Conservation (phyloP, 2,888 invertebrate species). For the Ryuthela nishihirai region DNA sequence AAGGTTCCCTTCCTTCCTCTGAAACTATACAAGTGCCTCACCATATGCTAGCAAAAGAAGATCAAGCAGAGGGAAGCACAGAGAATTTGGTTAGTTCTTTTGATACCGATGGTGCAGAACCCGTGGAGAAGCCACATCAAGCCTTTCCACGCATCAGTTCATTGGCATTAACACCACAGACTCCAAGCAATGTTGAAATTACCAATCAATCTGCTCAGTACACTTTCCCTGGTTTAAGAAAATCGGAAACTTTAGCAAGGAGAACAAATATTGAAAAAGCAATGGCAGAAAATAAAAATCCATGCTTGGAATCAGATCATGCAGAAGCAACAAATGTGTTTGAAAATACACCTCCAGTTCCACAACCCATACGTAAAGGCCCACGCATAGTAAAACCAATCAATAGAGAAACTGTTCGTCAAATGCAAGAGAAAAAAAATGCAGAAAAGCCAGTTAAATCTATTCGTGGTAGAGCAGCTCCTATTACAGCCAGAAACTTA, state of each 20-base stretch:
- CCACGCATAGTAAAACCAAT: conserved; percentile 57
- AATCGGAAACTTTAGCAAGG: too few relatives aligned
- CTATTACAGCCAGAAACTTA: conserved; percentile 7
- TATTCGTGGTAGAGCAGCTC: conserved; percentile 17
- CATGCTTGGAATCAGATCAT: conserved; percentile 6
- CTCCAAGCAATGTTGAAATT: background rate
- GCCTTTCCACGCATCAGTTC: conserved; percentile 11
- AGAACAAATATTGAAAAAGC: conserved; percentile 18
- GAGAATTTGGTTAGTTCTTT: conserved; percentile 33
- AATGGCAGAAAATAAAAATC: conserved; percentile 2
- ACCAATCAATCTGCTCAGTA: conserved; percentile 3
- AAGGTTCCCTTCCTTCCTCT: conserved; percentile 34
- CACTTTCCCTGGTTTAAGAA: background rate
- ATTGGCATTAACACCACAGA: conserved; percentile 16
- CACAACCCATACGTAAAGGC: conserved; percentile 29
- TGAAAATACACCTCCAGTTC: conserved; percentile 50
- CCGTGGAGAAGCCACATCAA: conserved; percentile 4
- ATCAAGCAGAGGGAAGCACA: conserved; percentile 19
- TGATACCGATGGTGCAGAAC: conserved; percentile 21
- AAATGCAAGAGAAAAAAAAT: conserved; percentile 37
- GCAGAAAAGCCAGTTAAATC: conserved; percentile 24
- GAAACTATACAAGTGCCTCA: conserved; percentile 62
- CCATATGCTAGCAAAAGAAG: background rate
- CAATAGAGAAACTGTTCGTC: conserved; percentile 33
- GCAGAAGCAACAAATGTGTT: conserved; percentile 65